Conservation (phyloP, 2,797 vertebrate genomes). For the Cuniculus paca region DNA sequence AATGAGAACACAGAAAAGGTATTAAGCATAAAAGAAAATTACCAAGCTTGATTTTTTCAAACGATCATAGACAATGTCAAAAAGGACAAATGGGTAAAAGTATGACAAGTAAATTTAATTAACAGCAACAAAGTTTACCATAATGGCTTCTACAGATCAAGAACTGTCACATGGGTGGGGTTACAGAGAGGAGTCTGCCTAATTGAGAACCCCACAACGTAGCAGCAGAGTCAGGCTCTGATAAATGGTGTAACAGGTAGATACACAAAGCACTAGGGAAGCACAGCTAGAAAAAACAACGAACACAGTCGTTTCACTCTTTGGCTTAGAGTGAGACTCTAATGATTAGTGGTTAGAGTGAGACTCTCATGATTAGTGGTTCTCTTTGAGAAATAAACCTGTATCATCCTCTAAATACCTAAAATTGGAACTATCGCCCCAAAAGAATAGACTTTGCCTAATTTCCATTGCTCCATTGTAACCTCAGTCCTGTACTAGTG, state of each 20-base stretch:
- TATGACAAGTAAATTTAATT: neutral
- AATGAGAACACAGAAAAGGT: neutral
- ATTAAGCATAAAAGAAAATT: neutral
- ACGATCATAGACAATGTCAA: neutral
- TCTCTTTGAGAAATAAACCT: conserved; percentile 20
- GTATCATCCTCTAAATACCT: conserved; percentile 14
- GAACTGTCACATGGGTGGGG: neutral
- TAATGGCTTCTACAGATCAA: neutral
- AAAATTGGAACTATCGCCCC: neutral
- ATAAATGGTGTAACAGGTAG: neutral
- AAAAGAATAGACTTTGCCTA: neutral
- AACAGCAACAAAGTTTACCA: neutral
- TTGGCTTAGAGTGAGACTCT: neutral
- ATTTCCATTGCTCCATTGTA: neutral
- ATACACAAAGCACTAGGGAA: neutral
- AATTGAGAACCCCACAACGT: neutral
- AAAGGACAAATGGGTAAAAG: neutral
- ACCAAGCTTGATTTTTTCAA: neutral
- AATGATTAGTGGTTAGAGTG: neutral
- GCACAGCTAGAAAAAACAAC: neutral
- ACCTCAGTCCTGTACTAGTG: neutral
- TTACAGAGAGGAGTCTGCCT: neutral
- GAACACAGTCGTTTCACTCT: neutral
- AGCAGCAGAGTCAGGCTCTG: neutral
- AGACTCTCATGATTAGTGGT: neutral